Percentiles rank a stretch among this genome's conserved stretches.
phyloP scores from a whole-genome alignment of 2,113 vertebrate genomes.

The Myotis brandtii region DNA sequence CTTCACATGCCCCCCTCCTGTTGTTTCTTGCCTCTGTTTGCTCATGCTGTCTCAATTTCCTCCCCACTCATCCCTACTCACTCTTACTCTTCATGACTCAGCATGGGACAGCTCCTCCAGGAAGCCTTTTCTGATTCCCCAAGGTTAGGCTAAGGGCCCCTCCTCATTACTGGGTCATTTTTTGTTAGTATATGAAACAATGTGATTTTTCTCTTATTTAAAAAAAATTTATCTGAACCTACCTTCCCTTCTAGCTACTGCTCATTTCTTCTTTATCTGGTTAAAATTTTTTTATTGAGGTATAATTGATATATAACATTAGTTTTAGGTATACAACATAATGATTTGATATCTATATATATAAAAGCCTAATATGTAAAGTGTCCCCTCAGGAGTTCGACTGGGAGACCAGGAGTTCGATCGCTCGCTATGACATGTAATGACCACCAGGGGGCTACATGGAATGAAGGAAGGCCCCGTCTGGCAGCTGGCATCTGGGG shows the following conservation, averaged over 20 bases:
- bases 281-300: neutral
- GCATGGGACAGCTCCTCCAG: neutral
- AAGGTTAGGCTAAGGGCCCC: neutral
- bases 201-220: neutral
- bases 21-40: slow-evolving; percentile 17
- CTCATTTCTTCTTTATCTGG: neutral
- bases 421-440: too few relatives aligned
- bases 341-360: neutral
- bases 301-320: neutral
- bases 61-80: neutral
- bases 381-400: too few relatives aligned
- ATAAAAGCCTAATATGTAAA: too few relatives aligned
- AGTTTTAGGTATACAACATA: neutral
- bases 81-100: slow-evolving; percentile 36
- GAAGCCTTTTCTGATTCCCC: slow-evolving; percentile 9
- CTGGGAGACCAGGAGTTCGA: too few relatives aligned
- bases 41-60: neutral
- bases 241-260: neutral
- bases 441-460: too few relatives aligned
- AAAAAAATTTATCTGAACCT: neutral
- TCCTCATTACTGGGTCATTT: slow-evolving; percentile 20
- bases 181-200: neutral
- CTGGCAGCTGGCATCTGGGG: too few relatives aligned
- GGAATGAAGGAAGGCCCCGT: too few relatives aligned
- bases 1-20: neutral